Conservation (phyloP, 2,797 vertebrate species). For the Periparus ater region DNA sequence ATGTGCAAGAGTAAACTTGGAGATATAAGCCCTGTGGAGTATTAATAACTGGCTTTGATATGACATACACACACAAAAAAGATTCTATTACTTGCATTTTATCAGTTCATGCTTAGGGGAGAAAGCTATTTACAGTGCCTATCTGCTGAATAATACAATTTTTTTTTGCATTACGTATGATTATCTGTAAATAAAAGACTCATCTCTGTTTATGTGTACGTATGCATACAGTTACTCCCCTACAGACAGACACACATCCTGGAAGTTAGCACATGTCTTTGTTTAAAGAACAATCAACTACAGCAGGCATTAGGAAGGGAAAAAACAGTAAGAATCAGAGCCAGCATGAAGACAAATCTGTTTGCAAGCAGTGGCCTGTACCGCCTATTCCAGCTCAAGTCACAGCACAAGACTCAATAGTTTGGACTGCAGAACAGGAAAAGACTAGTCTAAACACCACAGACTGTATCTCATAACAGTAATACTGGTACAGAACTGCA, state of each 20-base stretch:
- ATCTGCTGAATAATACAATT: neutral
- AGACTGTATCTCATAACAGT: neutral
- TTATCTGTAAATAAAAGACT: neutral
- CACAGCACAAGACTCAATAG: neutral
- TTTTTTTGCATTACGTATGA: neutral
- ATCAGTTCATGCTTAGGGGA: neutral
- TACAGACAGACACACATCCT: neutral
- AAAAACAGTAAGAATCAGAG: neutral
- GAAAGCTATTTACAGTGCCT: neutral
- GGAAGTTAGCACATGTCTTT: neutral
- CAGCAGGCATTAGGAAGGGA: neutral
- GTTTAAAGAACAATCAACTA: neutral
- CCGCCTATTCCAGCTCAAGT: neutral
- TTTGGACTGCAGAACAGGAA: neutral
- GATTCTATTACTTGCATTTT: neutral
- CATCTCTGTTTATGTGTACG: neutral
- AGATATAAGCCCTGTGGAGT: neutral
- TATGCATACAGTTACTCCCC: neutral
- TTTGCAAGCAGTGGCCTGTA: neutral
- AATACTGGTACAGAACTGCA: neutral
- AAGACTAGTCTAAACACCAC: neutral
- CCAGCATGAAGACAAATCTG: neutral
- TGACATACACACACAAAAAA: neutral
- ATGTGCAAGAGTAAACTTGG: neutral
- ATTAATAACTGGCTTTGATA: neutral